Conservation (phyloP, 2,888 invertebrate species). For the Agrilus mali region DNA sequence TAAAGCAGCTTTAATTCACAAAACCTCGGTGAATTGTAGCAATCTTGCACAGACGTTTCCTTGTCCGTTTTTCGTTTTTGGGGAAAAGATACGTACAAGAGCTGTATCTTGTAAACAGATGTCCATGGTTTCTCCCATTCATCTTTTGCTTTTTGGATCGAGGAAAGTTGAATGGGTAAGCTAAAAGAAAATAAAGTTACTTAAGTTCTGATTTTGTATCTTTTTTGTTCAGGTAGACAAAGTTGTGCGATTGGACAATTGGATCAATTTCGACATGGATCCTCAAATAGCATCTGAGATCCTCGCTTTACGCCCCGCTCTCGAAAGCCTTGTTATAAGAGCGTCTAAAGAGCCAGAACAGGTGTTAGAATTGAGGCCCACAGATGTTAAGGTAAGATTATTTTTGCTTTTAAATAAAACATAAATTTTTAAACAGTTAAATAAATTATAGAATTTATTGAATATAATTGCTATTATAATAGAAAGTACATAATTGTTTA, state of each 20-base stretch:
- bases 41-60: slow-evolving; percentile 74
- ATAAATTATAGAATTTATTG: neutral
- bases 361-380: slow-evolving; percentile 49
- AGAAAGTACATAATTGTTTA: neutral
- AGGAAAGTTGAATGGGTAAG: slow-evolving; percentile 66
- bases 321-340: slow-evolving; percentile 73
- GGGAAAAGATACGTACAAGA: slow-evolving; percentile 92
- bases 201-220: neutral
- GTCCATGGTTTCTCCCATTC: slow-evolving; percentile 86
- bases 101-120: slow-evolving; percentile 94
- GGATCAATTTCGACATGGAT: slow-evolving; percentile 85
- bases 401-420: neutral
- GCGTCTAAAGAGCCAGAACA: slow-evolving; percentile 71
- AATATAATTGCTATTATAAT: neutral
- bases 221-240: slow-evolving; percentile 43
- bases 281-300: slow-evolving; percentile 67
- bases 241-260: slow-evolving; percentile 77
- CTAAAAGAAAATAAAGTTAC: slow-evolving; percentile 2
- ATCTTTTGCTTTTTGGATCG: slow-evolving; percentile 85
- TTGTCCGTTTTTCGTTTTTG: slow-evolving; percentile 94
- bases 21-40: slow-evolving; percentile 91
- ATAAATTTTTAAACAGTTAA: neutral
- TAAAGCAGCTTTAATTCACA: slow-evolving; percentile 88
- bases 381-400: slow-evolving; percentile 47
- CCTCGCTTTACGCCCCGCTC: slow-evolving; percentile 74